Base-by-base conservation (phyloP, 2,113 vertebrate genomes). In the Chlamydotis undulata region DNA sequence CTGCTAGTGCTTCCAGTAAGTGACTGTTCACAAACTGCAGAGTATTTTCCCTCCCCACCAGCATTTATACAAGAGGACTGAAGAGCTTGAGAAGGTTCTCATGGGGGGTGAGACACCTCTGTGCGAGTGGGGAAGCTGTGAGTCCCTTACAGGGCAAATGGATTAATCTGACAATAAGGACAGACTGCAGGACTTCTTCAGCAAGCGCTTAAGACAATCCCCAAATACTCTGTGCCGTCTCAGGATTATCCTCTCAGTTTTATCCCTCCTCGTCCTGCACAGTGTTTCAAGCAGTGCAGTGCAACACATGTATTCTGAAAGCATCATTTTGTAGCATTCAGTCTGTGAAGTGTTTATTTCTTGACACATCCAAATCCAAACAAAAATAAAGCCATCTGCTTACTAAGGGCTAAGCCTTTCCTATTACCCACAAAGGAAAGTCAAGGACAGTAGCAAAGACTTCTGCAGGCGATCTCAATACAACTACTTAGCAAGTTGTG, bases 61-160 rank as follows among this genome's bases (percentile, higher is more conserved):
- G 33, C 25, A 37, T 43, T 89, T 76, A 31, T 17, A 9, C 9
- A 39, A 47, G 29, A 73, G 14, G 14, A 19, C 41, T 47, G 59
- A 69, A 55, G 33, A 75, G 49, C 25, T 0, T 63, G 31, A 74
- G 80, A 41, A 90, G n/a, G 43, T 18, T 92, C 79, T n/a, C 39
- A 22, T 10, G n/a, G 43, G 29, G 55, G 52, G 8, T 0, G 11
- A 89, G 10, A 94, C 84, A 33, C 39, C 73, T 63, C 41, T 19
- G n/a, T 6, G 12, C 1, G 1, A 81, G 37, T 3, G 14, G 80
- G 22, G 50, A 43, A 90, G 50, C 67, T 10, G 37, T 0, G 0
- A 77, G 57, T 47, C 26, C 37, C 55, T 75, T 43, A 52, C 0
- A 4, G n/a, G 28, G 29, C 43, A 92, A 78, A 67, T 8, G 17